Evolutionary conservation across 2,797 vertebrate genomes (phyloP).

Genomic region (Podargus strigoides): DNA sequence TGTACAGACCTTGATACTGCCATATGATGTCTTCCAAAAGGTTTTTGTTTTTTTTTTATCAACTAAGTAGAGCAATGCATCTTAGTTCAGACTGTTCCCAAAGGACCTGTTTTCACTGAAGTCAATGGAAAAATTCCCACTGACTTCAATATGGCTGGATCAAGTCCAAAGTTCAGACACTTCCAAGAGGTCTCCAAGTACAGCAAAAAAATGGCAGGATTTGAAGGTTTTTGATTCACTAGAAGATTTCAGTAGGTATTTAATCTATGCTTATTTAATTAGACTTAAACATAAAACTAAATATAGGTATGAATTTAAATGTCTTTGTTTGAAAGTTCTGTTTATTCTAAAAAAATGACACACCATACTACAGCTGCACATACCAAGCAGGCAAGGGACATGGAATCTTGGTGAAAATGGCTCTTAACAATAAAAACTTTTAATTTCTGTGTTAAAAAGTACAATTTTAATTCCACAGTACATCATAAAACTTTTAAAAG

Average conservation of each 20-base stretch:
- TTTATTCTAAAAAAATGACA: neutral
- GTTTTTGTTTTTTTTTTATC: neutral
- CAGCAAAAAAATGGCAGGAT: neutral
- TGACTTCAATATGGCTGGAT: conserved; percentile 31
- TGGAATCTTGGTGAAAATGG: neutral
- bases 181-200: neutral
- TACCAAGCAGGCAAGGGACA: neutral
- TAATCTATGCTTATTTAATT: neutral
- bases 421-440: neutral
- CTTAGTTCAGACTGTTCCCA: conserved; percentile 14
- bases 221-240: neutral
- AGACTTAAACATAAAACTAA: neutral
- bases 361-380: neutral
- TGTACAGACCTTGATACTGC: neutral
- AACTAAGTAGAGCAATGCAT: neutral
- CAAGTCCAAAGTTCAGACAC: conserved; percentile 19
- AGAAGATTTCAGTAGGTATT: neutral
- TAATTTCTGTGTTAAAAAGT: neutral
- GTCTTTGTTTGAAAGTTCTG: neutral
- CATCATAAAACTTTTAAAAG: conserved; percentile 1
- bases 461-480: neutral
- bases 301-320: neutral
- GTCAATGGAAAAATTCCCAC: conserved; percentile 23
- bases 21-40: neutral
- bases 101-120: conserved; percentile 7